phyloP scores from a whole-genome alignment of 2,888 invertebrate genomes.

The Tipula vernalis region DNA sequence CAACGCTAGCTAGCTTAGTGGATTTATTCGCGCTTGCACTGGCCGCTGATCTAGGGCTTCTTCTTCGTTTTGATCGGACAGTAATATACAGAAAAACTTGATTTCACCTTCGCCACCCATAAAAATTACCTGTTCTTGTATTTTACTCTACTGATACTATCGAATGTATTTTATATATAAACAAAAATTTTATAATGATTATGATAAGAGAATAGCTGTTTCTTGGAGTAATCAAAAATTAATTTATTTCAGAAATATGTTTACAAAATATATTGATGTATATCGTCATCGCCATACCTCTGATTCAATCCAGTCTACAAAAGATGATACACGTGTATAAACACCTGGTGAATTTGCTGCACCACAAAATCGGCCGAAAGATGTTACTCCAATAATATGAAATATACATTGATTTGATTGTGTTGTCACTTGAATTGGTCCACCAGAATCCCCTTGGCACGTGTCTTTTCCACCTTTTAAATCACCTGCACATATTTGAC shows the following conservation, averaged over 20 bases:
- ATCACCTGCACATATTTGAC: conserved; percentile 31
- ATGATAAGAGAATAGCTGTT: no score
- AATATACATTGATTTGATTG: background rate
- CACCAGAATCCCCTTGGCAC: conserved; percentile 33
- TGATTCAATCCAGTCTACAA: conserved; percentile 23
- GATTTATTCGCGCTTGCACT: no score
- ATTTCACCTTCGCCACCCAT: no score
- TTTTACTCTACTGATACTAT: no score
- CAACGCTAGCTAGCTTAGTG: no score
- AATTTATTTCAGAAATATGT: background rate
- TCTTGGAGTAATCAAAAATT: no score
- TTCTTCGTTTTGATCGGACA: no score
- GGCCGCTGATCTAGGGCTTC: no score
- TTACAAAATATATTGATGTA: background rate
- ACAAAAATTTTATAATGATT: no score
- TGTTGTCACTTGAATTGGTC: conserved; percentile 26
- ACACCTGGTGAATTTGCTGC: conserved; percentile 20
- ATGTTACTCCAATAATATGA: conserved; percentile 21
- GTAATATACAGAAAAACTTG: no score
- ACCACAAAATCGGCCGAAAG: conserved; percentile 22
- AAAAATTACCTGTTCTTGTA: no score
- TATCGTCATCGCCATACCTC: conserved; percentile 16
- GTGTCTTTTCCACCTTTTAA: conserved; percentile 25
- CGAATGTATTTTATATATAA: no score
- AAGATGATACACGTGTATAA: conserved; percentile 22